These are phyloP conservation scores for Artemia sp. DNA, from an alignment of 2,888 invertebrate species.

Conservation along the genomic window DNA sequence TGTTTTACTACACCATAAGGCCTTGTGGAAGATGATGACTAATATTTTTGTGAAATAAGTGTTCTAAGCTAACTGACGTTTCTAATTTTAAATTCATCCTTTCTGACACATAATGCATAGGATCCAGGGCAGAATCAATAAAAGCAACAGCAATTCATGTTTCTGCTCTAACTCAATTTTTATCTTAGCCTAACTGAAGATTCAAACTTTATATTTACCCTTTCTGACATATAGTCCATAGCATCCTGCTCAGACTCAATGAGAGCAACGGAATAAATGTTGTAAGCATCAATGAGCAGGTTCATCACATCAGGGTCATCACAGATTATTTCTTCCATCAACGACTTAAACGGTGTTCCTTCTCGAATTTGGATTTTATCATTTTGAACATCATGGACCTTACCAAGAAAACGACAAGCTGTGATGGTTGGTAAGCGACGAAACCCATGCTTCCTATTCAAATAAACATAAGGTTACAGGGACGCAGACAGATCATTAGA, in stretches of 20 bases:
- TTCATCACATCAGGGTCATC: neutral
- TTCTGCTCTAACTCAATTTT: no score
- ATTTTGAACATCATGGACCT: neutral
- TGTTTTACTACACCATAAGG: no score
- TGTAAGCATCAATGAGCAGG: neutral
- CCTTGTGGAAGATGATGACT: no score
- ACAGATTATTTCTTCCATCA: conserved; percentile 1
- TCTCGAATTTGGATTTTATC: neutral
- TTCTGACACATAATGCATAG: no score
- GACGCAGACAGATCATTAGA: no score
- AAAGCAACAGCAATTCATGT: no score
- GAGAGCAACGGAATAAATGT: neutral
- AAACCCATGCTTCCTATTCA: neutral
- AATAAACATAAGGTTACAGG: no score
- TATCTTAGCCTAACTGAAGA: no score
- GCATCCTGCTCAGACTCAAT: conserved; percentile 2
- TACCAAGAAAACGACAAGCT: neutral
- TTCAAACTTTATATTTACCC: neutral
- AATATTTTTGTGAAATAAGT: no score
- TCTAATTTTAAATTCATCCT: no score
- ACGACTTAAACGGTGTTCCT: neutral
- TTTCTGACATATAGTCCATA: neutral
- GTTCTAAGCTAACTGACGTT: no score
- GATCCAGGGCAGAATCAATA: no score
- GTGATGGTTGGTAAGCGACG: conserved; percentile 3